Evolutionary conservation across 2,797 vertebrate genomes (phyloP).

Genomic region (Sparidentex hasta): DNA sequence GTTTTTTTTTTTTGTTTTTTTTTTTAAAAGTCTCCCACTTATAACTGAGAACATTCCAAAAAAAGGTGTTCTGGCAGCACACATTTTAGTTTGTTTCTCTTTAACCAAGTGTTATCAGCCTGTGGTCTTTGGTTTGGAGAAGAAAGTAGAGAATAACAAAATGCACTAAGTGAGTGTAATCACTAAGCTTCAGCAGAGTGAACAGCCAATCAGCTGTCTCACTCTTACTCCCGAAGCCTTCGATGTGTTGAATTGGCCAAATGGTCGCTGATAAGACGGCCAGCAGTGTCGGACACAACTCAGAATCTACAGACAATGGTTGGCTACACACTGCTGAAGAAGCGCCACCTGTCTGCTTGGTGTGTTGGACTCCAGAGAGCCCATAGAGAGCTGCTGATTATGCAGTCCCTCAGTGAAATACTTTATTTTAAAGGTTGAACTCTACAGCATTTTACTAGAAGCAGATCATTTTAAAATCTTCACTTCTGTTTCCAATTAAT

Average conservation of each 20-base stretch:
- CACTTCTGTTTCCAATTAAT: background rate
- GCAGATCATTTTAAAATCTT: too few relatives aligned
- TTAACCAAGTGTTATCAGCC: background rate
- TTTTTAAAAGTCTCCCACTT: background rate
- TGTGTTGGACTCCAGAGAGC: background rate
- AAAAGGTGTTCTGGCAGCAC: background rate
- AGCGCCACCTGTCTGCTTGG: background rate
- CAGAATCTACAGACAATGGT: background rate
- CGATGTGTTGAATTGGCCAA: background rate
- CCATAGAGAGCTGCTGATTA: background rate
- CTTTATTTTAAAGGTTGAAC: background rate
- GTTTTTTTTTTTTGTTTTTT: too few relatives aligned
- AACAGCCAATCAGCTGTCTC: background rate
- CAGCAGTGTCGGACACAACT: background rate
- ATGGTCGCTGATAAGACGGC: background rate
- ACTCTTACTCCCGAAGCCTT: background rate
- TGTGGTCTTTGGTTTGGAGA: background rate
- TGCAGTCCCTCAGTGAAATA: background rate
- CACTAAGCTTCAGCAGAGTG: background rate
- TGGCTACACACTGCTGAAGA: background rate
- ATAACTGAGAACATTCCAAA: background rate
- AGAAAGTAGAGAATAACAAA: background rate
- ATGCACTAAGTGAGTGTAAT: background rate
- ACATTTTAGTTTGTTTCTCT: background rate
- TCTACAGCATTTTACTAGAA: background rate